Evolutionary conservation across 2,888 invertebrate genomes (phyloP), one percentile per base, ranked within the genome.

Genomic region (Danaus chrysippus): DNA sequence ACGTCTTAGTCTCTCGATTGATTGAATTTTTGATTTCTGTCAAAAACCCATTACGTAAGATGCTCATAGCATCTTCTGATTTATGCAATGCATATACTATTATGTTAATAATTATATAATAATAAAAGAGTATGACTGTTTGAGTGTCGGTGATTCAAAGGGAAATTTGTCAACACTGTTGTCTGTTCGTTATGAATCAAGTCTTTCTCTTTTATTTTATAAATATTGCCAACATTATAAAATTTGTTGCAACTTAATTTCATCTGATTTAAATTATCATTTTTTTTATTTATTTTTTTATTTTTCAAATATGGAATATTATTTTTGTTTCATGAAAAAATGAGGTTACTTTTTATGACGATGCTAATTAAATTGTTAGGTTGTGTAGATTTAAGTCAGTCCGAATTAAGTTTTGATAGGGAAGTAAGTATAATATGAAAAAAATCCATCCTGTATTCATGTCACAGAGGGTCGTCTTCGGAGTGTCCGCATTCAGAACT

Each of bases 401-500:
- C 23, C 5, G 1, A 5, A 34, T 34, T 5, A 11, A 34, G 23
- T 13, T 34, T n/a, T 49, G 23, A 8, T 10, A 42, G 17, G 44
- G 23, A 12, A 34, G 12, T 9, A 12, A 34, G 12, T 9, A 13
- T 15, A 19, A 54, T 44, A 46, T 49, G n/a, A 23, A 49, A 44
- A 19, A 11, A 13, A 13, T 11, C 17, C 60, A 49, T 10, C 15
- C 34, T 46, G 54, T 17, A 58, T 60, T 61, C 43, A 56, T 63
- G 53, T 54, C 17, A 44, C 42, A 42, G 59, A 56, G 65, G 79
- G 78, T 77, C 79, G 78, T 76, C 77, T 71, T 73, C 71, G 76
- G 72, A 74, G 81, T 82, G 81, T 85, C 86, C 84, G 81, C 82
- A 82, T 84, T 81, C 79, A 82, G 72, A 68, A 71, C 77, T 77